These are phyloP conservation scores for Lasiommata megera DNA, from an alignment of 2,888 invertebrate species.

Conservation along the genomic window DNA sequence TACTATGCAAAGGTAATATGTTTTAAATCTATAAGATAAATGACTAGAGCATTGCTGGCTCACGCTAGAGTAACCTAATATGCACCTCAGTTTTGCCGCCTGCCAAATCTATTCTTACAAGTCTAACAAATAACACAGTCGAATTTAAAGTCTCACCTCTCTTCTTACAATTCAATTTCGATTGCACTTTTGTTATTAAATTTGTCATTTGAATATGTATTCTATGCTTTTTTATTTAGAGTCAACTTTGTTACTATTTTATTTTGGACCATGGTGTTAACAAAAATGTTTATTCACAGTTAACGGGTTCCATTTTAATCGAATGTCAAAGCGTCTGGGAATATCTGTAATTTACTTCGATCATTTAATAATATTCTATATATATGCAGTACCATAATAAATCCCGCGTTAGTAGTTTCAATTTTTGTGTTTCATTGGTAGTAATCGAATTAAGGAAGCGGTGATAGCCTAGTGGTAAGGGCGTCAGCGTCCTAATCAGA, in stretches of 20 bases:
- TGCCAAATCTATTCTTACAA: conserved; percentile 72
- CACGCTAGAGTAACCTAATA: conserved; percentile 55
- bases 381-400: no score
- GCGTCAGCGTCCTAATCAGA: no score
- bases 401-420: no score
- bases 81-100: conserved; percentile 44
- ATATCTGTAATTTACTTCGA: conserved; percentile 33
- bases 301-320: conserved; percentile 41
- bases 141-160: conserved; percentile 24
- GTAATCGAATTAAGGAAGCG: no score
- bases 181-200: conserved; percentile 1
- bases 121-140: conserved; percentile 34
- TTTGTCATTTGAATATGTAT: conserved; percentile 15
- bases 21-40: conserved; percentile 47
- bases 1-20: not conserved
- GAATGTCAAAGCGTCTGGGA: conserved; percentile 37
- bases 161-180: conserved; percentile 23
- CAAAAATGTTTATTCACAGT: conserved; percentile 44
- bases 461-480: no score
- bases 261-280: conserved; percentile 31
- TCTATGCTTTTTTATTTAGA: not conserved
- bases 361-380: no score
- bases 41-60: conserved; percentile 51
- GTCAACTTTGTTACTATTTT: conserved; percentile 17
- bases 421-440: no score